Conservation (phyloP, 2,888 invertebrate species). For the Tetranychus piercei region DNA sequence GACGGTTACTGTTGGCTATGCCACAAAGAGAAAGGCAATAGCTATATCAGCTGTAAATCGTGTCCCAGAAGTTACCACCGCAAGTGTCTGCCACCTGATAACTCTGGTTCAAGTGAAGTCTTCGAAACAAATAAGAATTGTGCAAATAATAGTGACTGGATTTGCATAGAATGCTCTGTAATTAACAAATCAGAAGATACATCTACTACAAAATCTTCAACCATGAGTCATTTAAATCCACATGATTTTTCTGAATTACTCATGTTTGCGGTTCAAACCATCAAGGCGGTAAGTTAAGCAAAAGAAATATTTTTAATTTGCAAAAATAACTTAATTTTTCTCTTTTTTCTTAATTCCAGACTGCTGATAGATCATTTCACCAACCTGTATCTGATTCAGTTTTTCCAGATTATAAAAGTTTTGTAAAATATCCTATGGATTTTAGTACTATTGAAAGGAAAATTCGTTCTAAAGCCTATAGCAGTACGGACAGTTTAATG, state of each 20-base stretch:
- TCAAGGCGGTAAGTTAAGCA: slow-evolving; percentile 38
- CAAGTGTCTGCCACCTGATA: slow-evolving; percentile 42
- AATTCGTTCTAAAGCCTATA: slow-evolving; percentile 54
- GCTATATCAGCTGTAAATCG: slow-evolving; percentile 40
- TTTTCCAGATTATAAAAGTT: slow-evolving; percentile 58
- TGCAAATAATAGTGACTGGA: slow-evolving; percentile 44
- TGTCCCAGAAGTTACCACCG: slow-evolving; percentile 69
- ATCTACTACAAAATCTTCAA: slow-evolving; percentile 42
- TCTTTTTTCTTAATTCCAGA: neutral
- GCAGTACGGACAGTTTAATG: slow-evolving; percentile 69
- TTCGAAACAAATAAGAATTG: slow-evolving; percentile 17
- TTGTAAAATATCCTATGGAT: slow-evolving; percentile 71
- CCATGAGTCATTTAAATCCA: slow-evolving; percentile 51
- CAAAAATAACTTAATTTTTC: neutral
- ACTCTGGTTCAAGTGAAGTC: slow-evolving; percentile 1
- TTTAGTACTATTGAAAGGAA: slow-evolving; percentile 52
- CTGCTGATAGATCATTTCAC: slow-evolving; percentile 41
- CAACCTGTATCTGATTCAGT: slow-evolving; percentile 50
- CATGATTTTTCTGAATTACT: slow-evolving; percentile 59
- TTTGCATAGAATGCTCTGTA: slow-evolving; percentile 66
- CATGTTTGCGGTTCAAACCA: slow-evolving; percentile 55
- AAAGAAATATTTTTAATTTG: neutral
- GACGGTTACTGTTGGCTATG: slow-evolving; percentile 83
- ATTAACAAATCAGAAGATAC: slow-evolving; percentile 52
- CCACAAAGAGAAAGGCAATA: slow-evolving; percentile 45